These are phyloP conservation scores for Trochalopteron elliotii DNA, from an alignment of 2,113 vertebrate species.

Conservation along the genomic window DNA sequence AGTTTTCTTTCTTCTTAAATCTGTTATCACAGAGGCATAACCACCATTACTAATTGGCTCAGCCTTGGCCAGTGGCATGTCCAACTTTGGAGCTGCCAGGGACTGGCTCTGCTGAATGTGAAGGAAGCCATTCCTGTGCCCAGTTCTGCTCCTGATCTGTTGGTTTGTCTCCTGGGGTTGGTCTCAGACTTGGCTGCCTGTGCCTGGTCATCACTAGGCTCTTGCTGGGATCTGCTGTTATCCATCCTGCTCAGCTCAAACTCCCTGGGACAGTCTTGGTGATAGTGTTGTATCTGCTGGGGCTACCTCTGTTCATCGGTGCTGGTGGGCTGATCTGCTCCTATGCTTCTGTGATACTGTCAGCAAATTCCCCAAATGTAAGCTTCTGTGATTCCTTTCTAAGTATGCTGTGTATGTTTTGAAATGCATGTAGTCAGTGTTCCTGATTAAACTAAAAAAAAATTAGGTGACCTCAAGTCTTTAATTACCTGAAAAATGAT, in stretches of 20 bases:
- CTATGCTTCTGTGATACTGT: background rate
- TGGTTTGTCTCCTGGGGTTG: fast-evolving
- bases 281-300: fast-evolving
- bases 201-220: fast-evolving
- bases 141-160: fast-evolving
- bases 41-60: background rate
- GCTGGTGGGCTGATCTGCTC: background rate
- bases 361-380: background rate
- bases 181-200: fast-evolving
- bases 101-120: background rate
- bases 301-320: fast-evolving
- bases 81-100: background rate
- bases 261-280: fast-evolving
- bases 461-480: background rate
- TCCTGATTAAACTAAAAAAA: background rate
- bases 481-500: background rate
- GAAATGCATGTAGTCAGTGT: background rate
- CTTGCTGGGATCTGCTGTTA: background rate
- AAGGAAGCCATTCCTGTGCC: fast-evolving
- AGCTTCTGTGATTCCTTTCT: background rate
- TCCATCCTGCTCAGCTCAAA: fast-evolving
- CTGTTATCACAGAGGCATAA: background rate
- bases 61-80: background rate
- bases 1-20: background rate
- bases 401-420: fast-evolving